Evolutionary conservation across 2,888 invertebrate genomes (phyloP).

Genomic region (Mesopsocus fuscifrons): DNA sequence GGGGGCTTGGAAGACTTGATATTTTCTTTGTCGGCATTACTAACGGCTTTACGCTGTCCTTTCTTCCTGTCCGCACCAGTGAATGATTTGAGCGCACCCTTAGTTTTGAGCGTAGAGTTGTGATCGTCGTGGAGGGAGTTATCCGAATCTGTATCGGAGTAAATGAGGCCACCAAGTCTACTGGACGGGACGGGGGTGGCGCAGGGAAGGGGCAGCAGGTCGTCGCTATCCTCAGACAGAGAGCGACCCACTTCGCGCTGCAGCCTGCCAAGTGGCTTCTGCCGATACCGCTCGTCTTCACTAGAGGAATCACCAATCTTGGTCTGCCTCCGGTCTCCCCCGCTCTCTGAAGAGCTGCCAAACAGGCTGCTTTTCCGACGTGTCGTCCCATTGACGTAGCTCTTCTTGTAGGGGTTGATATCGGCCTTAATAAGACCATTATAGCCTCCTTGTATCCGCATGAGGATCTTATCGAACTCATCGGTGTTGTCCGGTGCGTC

Average conservation of each 20-base stretch:
- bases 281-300: slow-evolving; percentile 26
- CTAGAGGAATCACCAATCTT: slow-evolving; percentile 24
- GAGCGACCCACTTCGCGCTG: slow-evolving; percentile 51
- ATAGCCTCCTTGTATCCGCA: slow-evolving; percentile 49
- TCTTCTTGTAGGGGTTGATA: slow-evolving; percentile 49
- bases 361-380: slow-evolving; percentile 43
- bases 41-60: slow-evolving; percentile 27
- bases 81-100: slow-evolving; percentile 73
- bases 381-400: slow-evolving; percentile 50
- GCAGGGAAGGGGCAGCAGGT: slow-evolving; percentile 43
- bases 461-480: slow-evolving; percentile 46
- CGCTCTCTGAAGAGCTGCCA: slow-evolving; percentile 36
- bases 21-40: slow-evolving; percentile 30
- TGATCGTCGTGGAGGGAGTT: slow-evolving; percentile 29
- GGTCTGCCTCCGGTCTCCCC: slow-evolving; percentile 23
- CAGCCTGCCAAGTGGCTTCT: slow-evolving; percentile 36
- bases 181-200: slow-evolving; percentile 26
- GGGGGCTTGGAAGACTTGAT: slow-evolving; percentile 29
- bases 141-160: slow-evolving; percentile 64
- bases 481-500: slow-evolving; percentile 44
- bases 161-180: slow-evolving; percentile 53
- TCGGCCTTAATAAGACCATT: slow-evolving; percentile 40
- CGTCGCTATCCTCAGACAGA: slow-evolving; percentile 61
- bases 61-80: slow-evolving; percentile 26
- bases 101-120: slow-evolving; percentile 38